Evolutionary conservation across 2,113 vertebrate species (phyloP).

Genomic region (Cyanistes caeruleus): DNA sequence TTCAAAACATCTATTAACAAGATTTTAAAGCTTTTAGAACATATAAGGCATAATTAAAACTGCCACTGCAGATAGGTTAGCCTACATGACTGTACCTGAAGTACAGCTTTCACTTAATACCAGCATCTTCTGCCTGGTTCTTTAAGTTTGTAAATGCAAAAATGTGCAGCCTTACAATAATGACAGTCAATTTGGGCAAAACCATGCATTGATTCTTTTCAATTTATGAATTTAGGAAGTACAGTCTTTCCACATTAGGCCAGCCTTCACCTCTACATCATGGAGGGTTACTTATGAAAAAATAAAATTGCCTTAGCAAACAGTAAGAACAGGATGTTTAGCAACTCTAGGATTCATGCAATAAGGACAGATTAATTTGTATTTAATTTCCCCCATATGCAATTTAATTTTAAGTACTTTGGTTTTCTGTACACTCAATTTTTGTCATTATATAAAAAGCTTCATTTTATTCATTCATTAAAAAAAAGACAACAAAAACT

Average conservation of each 20-base stretch:
- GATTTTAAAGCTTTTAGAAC: neutral
- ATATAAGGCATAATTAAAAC: neutral
- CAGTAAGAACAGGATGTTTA: neutral
- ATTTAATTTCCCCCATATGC: slow-evolving; percentile 8
- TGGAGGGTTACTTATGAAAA: neutral
- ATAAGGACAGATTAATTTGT: slow-evolving; percentile 22
- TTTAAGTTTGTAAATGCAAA: neutral
- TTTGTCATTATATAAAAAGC: slow-evolving; percentile 5
- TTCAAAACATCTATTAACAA: neutral
- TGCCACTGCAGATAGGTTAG: neutral
- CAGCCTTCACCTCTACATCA: neutral
- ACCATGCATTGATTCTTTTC: neutral
- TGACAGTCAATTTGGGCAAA: neutral
- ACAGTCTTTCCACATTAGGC: neutral
- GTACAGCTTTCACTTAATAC: neutral
- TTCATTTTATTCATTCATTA: neutral
- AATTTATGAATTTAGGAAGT: neutral
- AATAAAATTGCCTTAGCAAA: neutral
- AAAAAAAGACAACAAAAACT: neutral
- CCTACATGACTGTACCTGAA: neutral
- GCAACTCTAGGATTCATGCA: neutral
- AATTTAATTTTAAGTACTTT: slow-evolving; percentile 31
- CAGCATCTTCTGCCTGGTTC: neutral
- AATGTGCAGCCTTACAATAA: neutral
- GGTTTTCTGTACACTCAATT: neutral